Percentiles rank a stretch among this genome's conserved stretches.
Conservation (phyloP, 2,888 invertebrate species). For the Iselma pallidipennis region DNA sequence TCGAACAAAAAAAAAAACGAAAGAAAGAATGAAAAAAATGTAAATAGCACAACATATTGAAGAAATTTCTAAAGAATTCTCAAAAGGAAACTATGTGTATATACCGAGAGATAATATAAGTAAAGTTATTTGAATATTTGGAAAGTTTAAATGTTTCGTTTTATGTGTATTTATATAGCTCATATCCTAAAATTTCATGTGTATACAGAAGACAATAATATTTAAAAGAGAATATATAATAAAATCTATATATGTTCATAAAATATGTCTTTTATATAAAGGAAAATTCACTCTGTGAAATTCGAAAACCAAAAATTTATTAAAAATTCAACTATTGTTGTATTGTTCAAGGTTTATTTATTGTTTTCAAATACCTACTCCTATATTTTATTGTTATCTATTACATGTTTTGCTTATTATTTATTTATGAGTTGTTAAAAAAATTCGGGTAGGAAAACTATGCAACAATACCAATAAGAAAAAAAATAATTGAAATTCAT, state of each 20-base stretch:
- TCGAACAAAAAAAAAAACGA: neutral
- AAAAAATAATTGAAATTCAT: too few relatives aligned
- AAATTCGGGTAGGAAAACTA: too few relatives aligned
- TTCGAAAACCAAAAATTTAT: neutral
- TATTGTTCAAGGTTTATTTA: neutral
- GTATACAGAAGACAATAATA: neutral
- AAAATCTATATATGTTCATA: neutral
- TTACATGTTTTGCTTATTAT: neutral
- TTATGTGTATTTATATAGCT: neutral
- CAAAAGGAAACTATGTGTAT: neutral
- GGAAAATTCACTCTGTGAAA: too few relatives aligned
- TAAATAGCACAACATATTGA: neutral
- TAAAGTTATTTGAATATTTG: neutral
- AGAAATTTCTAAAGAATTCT: neutral
- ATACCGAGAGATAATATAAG: neutral
- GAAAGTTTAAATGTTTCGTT: neutral
- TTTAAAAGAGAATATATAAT: neutral
- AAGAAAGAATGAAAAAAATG: neutral
- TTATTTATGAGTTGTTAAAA: neutral
- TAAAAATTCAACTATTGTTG: neutral
- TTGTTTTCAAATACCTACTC: neutral
- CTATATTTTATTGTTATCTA: neutral
- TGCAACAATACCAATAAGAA: too few relatives aligned
- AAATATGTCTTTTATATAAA: too few relatives aligned
- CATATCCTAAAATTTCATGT: neutral